Percentiles rank a stretch among this genome's conserved stretches.
Evolutionary conservation across 1,140 invertebrate genomes (phyloP).

Genomic region (Diploscapter pachys): DNA sequence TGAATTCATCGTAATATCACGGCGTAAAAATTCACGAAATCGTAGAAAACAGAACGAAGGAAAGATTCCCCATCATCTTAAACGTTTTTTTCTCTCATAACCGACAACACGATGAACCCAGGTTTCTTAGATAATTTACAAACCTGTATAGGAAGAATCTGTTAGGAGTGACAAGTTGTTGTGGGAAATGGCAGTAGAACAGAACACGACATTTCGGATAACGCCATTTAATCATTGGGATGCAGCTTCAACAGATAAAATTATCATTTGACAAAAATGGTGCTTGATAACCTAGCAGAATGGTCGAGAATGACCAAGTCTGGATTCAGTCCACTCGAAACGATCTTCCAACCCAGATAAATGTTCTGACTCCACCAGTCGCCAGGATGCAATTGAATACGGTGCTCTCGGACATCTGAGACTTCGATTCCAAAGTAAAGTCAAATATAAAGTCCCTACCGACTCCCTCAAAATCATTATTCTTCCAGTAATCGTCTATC

Average conservation of each 20-base stretch:
- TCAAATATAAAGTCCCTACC: conserved; percentile 34
- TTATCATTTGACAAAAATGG: neutral
- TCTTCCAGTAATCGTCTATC: conserved; percentile 57
- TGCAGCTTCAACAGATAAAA: conserved; percentile 45
- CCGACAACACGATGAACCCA: neutral
- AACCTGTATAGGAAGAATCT: conserved; percentile 57
- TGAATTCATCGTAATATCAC: neutral
- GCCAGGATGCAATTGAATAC: conserved; percentile 51
- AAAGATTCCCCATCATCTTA: neutral
- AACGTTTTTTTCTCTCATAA: neutral
- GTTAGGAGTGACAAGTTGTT: conserved; percentile 56
- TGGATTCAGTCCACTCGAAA: conserved; percentile 45
- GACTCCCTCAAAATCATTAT: conserved; percentile 51
- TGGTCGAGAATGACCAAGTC: conserved; percentile 56
- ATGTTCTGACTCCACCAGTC: conserved; percentile 58
- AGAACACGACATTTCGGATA: conserved; percentile 51
- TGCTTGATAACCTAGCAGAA: conserved; percentile 41
- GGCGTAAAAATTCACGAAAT: neutral
- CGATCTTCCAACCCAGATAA: conserved; percentile 48
- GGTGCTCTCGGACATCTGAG: conserved; percentile 51
- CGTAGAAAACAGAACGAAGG: neutral
- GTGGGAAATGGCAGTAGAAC: conserved; percentile 58
- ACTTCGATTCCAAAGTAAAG: neutral
- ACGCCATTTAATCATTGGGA: conserved; percentile 57
- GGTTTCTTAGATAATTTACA: neutral